Evolutionary conservation across 2,888 invertebrate species (phyloP).

Genomic region (Dolichopus griseipennis): DNA sequence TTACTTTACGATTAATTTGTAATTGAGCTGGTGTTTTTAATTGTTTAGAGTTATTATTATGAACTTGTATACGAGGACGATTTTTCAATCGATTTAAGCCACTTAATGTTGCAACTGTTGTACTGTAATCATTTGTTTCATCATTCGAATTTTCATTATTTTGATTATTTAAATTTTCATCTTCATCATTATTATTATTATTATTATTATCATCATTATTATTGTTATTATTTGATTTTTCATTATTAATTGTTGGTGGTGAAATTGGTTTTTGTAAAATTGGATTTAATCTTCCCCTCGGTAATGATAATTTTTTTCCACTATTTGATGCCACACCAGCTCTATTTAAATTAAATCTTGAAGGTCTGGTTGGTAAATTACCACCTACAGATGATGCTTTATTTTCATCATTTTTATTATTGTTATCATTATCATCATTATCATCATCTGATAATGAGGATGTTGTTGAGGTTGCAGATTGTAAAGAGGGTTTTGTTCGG

Average conservation of each 20-base stretch:
- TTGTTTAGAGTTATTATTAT: conserved; percentile 37
- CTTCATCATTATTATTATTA: conserved; percentile 23
- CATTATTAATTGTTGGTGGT: conserved; percentile 27
- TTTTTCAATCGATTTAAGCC: conserved; percentile 40
- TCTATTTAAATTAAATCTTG: conserved; percentile 39
- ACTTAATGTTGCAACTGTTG: conserved; percentile 22
- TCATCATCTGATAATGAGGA: conserved; percentile 20
- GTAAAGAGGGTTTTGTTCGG: conserved; percentile 21
- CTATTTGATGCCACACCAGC: conserved; percentile 24
- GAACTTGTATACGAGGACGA: conserved; percentile 39
- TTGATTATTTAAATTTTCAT: conserved; percentile 22
- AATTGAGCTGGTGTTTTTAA: conserved; percentile 31
- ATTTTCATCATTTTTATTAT: conserved; percentile 27
- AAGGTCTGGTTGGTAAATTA: conserved; percentile 30
- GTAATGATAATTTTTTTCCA: conserved; percentile 32
- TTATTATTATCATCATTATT: conserved; percentile 35
- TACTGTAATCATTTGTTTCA: conserved; percentile 25
- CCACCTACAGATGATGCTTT: conserved; percentile 25
- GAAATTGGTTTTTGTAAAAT: conserved; percentile 28
- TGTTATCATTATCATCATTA: conserved; percentile 20
- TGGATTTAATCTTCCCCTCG: conserved; percentile 33
- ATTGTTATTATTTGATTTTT: conserved; percentile 34
- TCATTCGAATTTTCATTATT: conserved; percentile 22
- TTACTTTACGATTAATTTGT: conserved; percentile 34
- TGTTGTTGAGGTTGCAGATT: conserved; percentile 33